A percentile compares a stretch with the other conserved stretches of the same genome.
These are phyloP conservation scores for Drosophila bocqueti DNA, from an alignment of 1,140 invertebrate genomes.

Conservation along the genomic window DNA sequence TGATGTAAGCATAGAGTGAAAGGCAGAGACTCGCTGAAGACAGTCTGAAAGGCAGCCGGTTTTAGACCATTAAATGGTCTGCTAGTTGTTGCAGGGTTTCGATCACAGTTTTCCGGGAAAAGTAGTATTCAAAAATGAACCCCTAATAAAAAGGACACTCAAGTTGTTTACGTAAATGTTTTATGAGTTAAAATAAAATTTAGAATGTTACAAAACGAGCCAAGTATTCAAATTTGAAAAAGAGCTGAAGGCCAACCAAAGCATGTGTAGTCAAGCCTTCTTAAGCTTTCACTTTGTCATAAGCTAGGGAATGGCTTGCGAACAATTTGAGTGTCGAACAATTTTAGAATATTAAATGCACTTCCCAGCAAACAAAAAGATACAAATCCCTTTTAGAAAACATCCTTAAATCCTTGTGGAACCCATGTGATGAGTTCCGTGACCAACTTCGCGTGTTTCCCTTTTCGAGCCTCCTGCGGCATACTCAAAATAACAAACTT, in stretches of 20 bases:
- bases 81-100: constrained; percentile 5
- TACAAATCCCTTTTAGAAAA: not conserved
- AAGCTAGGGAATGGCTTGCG: not conserved
- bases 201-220: not conserved
- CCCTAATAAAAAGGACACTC: not conserved
- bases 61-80: constrained; percentile 28
- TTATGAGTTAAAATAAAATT: constrained; percentile 6
- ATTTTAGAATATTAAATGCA: constrained; percentile 8
- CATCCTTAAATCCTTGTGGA: constrained; percentile 18
- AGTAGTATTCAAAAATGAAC: constrained; percentile 22
- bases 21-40: constrained; percentile 32
- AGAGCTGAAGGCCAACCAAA: not conserved
- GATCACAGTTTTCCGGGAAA: constrained; percentile 15
- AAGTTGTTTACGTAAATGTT: constrained; percentile 12
- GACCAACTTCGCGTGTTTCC: constrained; percentile 6
- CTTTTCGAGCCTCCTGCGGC: constrained; percentile 34
- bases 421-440: constrained; percentile 46
- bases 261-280: not conserved
- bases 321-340: constrained; percentile 7
- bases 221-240: not conserved
- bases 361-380: not conserved
- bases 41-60: not conserved
- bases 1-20: constrained; percentile 32
- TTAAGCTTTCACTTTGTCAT: not conserved
- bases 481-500: constrained; percentile 22